Evolutionary conservation across 2,888 invertebrate species (phyloP).

Genomic region (Schizotus pectinicornis): DNA sequence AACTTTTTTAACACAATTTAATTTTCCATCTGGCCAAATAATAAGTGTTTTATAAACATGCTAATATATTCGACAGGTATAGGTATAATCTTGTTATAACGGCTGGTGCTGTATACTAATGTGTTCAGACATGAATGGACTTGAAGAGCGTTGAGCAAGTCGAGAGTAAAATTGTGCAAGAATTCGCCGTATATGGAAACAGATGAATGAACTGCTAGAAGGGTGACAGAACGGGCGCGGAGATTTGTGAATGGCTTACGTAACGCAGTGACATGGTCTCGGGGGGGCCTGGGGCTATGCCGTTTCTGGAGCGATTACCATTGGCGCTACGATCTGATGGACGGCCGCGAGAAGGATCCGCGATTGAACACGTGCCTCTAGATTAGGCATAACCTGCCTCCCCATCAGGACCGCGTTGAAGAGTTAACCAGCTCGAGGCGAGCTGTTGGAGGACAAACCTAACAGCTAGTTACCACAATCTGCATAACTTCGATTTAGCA

Average conservation of each 20-base stretch:
- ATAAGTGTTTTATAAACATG: constrained; percentile 18
- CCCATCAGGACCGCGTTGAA: no score
- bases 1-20: no score
- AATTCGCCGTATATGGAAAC: constrained; percentile 48
- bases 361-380: no score
- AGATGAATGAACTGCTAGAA: constrained; percentile 49
- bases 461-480: no score
- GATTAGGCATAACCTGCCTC: no score
- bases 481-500: no score
- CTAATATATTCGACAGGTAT: constrained; percentile 30
- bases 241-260: constrained; percentile 49
- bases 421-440: no score
- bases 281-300: constrained; percentile 17
- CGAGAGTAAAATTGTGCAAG: constrained; percentile 51
- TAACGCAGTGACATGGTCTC: constrained; percentile 25
- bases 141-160: constrained; percentile 28
- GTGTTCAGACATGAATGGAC: constrained; percentile 31
- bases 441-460: no score
- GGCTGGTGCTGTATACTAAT: constrained; percentile 27
- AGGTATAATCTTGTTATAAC: constrained; percentile 29
- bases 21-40: neutral
- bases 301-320: no score
- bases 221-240: constrained; percentile 44
- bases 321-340: no score
- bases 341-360: no score